Evolutionary conservation across 2,888 invertebrate genomes (phyloP), one percentile per base, ranked within the genome.

Genomic region (Erebia epiphron): DNA sequence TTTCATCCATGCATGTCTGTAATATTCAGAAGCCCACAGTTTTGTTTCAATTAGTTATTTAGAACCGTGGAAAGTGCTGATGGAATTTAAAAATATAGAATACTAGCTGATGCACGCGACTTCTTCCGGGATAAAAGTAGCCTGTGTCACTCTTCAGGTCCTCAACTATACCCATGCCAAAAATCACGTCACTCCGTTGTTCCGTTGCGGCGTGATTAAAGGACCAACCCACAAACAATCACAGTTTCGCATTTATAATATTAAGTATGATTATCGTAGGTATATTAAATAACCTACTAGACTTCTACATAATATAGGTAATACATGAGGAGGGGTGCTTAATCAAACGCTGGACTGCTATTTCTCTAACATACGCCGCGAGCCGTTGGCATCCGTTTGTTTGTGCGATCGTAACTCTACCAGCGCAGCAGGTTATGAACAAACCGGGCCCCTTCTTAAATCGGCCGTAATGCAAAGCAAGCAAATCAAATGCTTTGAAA

Each of bases 391-490:
- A 73, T 69, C 73, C 69, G 69, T 71, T 69, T 64, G 43, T 58
- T 68, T 52, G 66, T 58, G 16, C 61, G 68, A 68, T 70, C 68
- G 68, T 73, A 73, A 73, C 63, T 73, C 57, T 66, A 73, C 68
- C 43, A 13, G 62, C 72, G 14, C 70, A 73, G 73, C 73, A 67
- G 73, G 73, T 68, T 73, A 70, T 69, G 68, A 73, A 73, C 66
- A 68, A 66, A 58, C 68, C 58, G 62, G 63, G 58, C 68, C 68
- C 65, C 70, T 67, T 73, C 68, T 73, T 68, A 73, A 73, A 73
- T 73, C 63, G 68, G 66, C 52, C 49, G 65, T 73, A 68, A 73
- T 73, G 70, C n/a, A n/a, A n/a, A n/a, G n/a, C n/a, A n/a, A n/a
- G n/a, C n/a, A n/a, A n/a, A n/a, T n/a, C n/a, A n/a, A n/a, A n/a